A percentile compares a stretch with the other conserved stretches of the same genome.
These are phyloP conservation scores for Drosophila santomea DNA, from an alignment of 1,140 invertebrate species.

Conservation along the genomic window DNA sequence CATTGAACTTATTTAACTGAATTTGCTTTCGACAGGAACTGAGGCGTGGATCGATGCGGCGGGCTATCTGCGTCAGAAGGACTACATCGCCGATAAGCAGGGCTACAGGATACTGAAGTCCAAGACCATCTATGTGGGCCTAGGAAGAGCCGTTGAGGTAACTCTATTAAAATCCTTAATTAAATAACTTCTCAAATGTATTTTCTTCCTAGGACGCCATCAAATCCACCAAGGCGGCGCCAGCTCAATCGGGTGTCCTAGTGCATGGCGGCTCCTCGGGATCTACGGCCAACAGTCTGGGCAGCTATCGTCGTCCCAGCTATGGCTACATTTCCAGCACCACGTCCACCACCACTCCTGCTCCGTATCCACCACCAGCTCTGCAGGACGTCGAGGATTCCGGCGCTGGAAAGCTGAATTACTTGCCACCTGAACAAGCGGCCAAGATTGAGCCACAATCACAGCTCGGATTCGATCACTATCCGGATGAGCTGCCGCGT, in stretches of 20 bases:
- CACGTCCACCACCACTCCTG: constrained; percentile 65
- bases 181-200: no score
- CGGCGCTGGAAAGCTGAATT: constrained; percentile 70
- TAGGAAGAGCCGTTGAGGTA: constrained; percentile 87
- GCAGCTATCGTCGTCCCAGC: constrained; percentile 43
- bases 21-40: constrained; percentile 85
- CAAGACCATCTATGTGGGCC: constrained; percentile 91
- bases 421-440: constrained; percentile 82
- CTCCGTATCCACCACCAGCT: constrained; percentile 10
- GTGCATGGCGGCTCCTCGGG: constrained; percentile 85
- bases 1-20: not conserved
- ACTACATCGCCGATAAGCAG: constrained; percentile 93
- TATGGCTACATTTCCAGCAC: constrained; percentile 57
- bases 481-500: constrained; percentile 74
- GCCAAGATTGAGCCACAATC: constrained; percentile 72
- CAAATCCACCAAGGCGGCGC: constrained; percentile 89
- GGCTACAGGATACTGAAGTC: constrained; percentile 92
- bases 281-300: constrained; percentile 34
- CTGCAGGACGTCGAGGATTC: constrained; percentile 68
- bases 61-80: constrained; percentile 91
- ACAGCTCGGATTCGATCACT: constrained; percentile 80
- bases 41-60: constrained; percentile 94
- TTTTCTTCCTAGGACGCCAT: constrained; percentile 86
- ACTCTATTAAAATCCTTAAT: not conserved
- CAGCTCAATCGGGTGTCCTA: constrained; percentile 88